phyloP scores from a whole-genome alignment of 2,797 vertebrate species.

The Periophthalmus magnuspinnatus region DNA sequence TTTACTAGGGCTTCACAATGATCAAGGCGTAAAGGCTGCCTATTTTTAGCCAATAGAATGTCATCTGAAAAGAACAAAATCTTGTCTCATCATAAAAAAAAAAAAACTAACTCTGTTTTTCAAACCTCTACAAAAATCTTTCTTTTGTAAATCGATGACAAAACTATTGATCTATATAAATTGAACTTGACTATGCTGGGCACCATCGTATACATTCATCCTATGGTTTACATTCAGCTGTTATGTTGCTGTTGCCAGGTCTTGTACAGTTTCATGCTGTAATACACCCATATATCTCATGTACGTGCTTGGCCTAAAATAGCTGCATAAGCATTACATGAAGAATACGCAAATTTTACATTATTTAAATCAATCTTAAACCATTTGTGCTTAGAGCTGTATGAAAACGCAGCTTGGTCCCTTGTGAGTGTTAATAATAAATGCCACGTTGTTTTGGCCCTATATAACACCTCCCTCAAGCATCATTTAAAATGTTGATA shows the following conservation, averaged over 20 bases:
- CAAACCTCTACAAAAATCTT: too few species aligned
- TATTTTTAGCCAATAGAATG: too few species aligned
- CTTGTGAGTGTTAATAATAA: constrained; percentile 19
- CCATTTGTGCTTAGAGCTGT: background rate
- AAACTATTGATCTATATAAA: too few species aligned
- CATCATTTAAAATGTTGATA: background rate
- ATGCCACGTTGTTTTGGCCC: background rate
- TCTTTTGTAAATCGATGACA: too few species aligned
- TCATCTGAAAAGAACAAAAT: too few species aligned
- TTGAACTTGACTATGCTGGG: too few species aligned
- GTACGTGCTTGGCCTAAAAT: background rate
- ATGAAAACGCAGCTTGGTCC: background rate
- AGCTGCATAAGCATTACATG: background rate
- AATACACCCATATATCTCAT: background rate
- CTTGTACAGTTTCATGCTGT: background rate
- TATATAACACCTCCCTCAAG: background rate
- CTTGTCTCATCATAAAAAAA: too few species aligned
- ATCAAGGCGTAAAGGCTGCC: too few species aligned
- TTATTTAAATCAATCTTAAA: background rate
- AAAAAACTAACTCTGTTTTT: too few species aligned
- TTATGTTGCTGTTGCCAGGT: background rate
- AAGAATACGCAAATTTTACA: background rate
- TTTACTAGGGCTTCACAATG: too few species aligned
- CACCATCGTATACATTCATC: too few species aligned
- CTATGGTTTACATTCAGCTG: background rate